Evolutionary conservation across 2,113 vertebrate genomes (phyloP).

Genomic region (Stigmatopora argus): DNA sequence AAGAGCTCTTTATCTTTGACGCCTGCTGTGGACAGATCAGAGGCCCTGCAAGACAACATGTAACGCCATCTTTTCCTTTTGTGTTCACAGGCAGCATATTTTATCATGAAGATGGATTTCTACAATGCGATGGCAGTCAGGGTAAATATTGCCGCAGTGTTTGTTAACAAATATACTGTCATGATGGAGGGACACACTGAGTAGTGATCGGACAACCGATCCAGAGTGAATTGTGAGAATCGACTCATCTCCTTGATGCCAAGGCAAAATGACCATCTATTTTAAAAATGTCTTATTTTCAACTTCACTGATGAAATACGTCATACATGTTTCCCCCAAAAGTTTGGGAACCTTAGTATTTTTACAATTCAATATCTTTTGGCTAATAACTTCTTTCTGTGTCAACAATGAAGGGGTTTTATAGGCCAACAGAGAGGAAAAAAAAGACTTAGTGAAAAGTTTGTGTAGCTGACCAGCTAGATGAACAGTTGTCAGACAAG

Average conservation of each 20-base stretch:
- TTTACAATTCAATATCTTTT: slow-evolving; percentile 58
- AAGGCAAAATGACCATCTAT: background rate
- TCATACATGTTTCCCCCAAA: background rate
- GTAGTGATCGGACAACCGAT: slow-evolving; percentile 28
- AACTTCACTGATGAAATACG: background rate
- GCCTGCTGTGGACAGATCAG: slow-evolving; percentile 84
- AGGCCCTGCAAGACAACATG: slow-evolving; percentile 78
- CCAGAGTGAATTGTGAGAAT: slow-evolving; percentile 18
- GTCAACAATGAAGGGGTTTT: slow-evolving; percentile 56
- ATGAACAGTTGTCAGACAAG: slow-evolving; percentile 32
- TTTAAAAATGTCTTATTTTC: background rate
- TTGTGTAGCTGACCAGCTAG: slow-evolving; percentile 26
- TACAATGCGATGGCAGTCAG: slow-evolving; percentile 96
- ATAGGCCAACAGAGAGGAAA: slow-evolving; percentile 50
- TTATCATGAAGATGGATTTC: slow-evolving; percentile 97
- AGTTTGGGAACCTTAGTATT: slow-evolving; percentile 55
- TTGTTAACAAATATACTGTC: slow-evolving; percentile 80
- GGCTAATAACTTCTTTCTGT: slow-evolving; percentile 31
- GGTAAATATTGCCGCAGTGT: slow-evolving; percentile 94
- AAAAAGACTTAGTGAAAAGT: slow-evolving; percentile 48
- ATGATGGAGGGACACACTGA: slow-evolving; percentile 34
- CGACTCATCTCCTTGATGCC: slow-evolving; percentile 13
- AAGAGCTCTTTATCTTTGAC: slow-evolving; percentile 90
- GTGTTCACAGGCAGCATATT: slow-evolving; percentile 90
- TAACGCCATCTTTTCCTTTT: slow-evolving; percentile 76